Base-by-base conservation (phyloP, 2,888 invertebrate species). In the Erebia palarica region DNA sequence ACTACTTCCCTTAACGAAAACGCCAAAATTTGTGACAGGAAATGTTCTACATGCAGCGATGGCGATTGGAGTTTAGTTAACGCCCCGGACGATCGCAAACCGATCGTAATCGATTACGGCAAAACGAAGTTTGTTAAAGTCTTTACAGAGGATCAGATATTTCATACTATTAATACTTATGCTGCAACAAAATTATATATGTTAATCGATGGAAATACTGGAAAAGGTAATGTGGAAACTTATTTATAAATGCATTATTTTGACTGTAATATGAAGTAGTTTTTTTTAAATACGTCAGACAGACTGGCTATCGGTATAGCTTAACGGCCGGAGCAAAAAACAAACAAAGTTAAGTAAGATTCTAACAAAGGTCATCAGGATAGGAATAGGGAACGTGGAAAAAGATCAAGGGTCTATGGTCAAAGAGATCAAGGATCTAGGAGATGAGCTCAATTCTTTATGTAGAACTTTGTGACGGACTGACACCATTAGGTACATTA, bases 131-230 rank as follows among this genome's bases (percentile, higher is more conserved):
- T 94, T 78, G 88, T 87, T 71, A 94, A 94, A 81, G 93, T 94
- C 1, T 87, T 84, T 60, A 80, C 88, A 7, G 79, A 94, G 10
- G 81, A 87, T 13, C 87, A 92, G 49, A 86, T 95, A 51, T 95
- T 95, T 82, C 80, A 86, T 27, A 78, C 94, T 36, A 86, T 95
- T 27, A 75, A 82, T 1, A 84, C 83, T 65, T 80, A 92, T 72
- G 90, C 92, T 0, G 36, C 36, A 36, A 77, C 85, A 11, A 86
- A 91, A 69, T 89, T 91, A 13, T 95, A 95, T 79, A 90, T 95
- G 83, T 81, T 96, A 47, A 92, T 96, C 0, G 96, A 95, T 75
- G 96, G 96, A 2, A 96, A 96, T 80, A 96, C 96, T 7, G 96
- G 95, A 1, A 95, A 95, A 88, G 97, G 97, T 96, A 85, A 36